Conservation (phyloP, 2,797 vertebrate species). For the Potorous gilbertii region DNA sequence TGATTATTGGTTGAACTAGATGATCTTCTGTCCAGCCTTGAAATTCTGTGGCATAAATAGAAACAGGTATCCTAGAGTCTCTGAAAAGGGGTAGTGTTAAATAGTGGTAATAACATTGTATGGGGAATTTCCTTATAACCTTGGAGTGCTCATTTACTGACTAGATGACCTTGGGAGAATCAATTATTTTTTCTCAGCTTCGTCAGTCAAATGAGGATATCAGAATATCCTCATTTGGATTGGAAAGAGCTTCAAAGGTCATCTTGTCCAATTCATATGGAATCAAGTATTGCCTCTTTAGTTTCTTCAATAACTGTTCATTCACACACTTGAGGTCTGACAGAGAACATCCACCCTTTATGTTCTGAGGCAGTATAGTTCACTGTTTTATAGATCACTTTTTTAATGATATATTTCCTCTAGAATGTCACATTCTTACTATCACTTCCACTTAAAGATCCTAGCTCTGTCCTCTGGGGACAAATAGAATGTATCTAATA, state of each 20-base stretch:
- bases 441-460: background rate
- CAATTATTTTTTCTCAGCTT: background rate
- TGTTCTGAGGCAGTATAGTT: background rate
- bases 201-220: background rate
- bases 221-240: too few relatives aligned
- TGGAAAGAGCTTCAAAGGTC: background rate
- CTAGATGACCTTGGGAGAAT: background rate
- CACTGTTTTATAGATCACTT: background rate
- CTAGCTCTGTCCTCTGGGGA: background rate
- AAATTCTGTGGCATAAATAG: background rate
- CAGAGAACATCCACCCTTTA: background rate
- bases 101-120: background rate
- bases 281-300: background rate
- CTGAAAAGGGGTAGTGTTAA: background rate
- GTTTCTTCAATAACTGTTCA: background rate
- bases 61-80: background rate
- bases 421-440: background rate
- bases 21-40: background rate
- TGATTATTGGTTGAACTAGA: background rate
- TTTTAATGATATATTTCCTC: background rate
- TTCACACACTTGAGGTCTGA: background rate
- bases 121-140: background rate
- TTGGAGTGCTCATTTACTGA: background rate
- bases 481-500: background rate
- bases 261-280: background rate